phyloP scores from a whole-genome alignment of 1,140 invertebrate genomes.

The Whitmania pigra region DNA sequence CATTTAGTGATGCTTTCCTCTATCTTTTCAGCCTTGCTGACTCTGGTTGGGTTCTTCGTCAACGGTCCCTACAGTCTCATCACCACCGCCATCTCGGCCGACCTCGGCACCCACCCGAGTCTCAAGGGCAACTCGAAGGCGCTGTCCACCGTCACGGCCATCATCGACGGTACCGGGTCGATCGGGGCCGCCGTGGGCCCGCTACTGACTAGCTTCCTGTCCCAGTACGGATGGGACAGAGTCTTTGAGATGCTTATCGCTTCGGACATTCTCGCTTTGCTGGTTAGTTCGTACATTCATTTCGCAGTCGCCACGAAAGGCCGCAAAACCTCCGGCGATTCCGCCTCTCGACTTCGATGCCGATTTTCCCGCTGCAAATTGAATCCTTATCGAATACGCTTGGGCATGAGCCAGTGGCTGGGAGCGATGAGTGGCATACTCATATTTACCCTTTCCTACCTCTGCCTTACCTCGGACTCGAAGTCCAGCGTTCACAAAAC shows the following conservation, averaged over 20 bases:
- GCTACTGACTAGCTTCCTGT: conserved; percentile 70
- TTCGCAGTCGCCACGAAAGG: background rate
- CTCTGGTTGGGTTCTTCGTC: conserved; percentile 67
- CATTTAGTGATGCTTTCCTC: background rate
- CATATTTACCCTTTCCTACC: background rate
- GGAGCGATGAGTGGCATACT: background rate
- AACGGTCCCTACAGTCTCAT: conserved; percentile 92
- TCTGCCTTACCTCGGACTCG: background rate
- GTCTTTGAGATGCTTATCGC: conserved; percentile 84
- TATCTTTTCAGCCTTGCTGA: conserved; percentile 48
- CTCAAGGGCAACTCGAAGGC: conserved; percentile 73
- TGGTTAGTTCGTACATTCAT: conserved; percentile 40
- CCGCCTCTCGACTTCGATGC: background rate
- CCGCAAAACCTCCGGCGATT: no score
- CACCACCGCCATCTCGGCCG: conserved; percentile 86
- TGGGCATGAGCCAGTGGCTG: background rate
- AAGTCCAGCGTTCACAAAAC: no score
- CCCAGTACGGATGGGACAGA: conserved; percentile 58
- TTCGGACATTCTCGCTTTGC: conserved; percentile 63
- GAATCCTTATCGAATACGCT: background rate
- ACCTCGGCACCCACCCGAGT: conserved; percentile 74
- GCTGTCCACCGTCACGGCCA: conserved; percentile 84
- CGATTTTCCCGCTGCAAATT: background rate
- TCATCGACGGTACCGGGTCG: conserved; percentile 90
- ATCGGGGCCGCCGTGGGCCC: conserved; percentile 84